Base-by-base conservation (phyloP, 92 coral and sea anemone species). In the Phenganax stokvisi region DNA sequence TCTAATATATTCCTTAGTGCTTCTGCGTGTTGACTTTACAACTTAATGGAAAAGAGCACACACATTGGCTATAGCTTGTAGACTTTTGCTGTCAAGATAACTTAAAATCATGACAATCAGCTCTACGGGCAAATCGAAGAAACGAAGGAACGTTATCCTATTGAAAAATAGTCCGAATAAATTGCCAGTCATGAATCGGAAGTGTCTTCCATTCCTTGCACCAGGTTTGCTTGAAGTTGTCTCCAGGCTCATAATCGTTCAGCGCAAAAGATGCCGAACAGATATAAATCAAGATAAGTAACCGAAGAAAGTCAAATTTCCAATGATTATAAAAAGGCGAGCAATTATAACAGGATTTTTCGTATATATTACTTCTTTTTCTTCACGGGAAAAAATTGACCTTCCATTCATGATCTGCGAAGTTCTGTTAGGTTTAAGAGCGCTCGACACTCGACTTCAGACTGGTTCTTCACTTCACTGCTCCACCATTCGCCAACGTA, bases 181-280 rank as follows among this genome's bases (percentile, higher is more conserved):
- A 27, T 58, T 74, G 51, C 44, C 64, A 15, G 7, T 55, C 37
- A 30, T 53, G 61, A 57, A 16, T 74, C 37, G 79, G 10, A 9
- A 74, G 13, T 7, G 47, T 52, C 56, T 74, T 20, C 79, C 79
- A 74, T 74, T 52, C 65, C 64, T 75, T 75, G 80, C 80, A 55
- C 80, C 80, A 75, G 16, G 80, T 75, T 29, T 55, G 80, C 80
- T 75, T 75, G 80, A 54, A 75, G 80, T 75, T 75, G 17, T 75
- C 80, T 6, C 80, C n/a, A 27, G 80, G 80, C 56, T 74, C 79
- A 55, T 74, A 74, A n/a, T 51, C 79, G 2, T 74, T 51, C 13
- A 74, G 27, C 7, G 27, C 64, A 3, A 52, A 64, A 10, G 59
- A 56, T 3, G 79, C 56, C n/a, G 80, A 65, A 17, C 66, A 27